A percentile compares a stretch with the other conserved stretches of the same genome.
phyloP scores from a whole-genome alignment of 2,888 invertebrate genomes.

The Tortrix viridana region DNA sequence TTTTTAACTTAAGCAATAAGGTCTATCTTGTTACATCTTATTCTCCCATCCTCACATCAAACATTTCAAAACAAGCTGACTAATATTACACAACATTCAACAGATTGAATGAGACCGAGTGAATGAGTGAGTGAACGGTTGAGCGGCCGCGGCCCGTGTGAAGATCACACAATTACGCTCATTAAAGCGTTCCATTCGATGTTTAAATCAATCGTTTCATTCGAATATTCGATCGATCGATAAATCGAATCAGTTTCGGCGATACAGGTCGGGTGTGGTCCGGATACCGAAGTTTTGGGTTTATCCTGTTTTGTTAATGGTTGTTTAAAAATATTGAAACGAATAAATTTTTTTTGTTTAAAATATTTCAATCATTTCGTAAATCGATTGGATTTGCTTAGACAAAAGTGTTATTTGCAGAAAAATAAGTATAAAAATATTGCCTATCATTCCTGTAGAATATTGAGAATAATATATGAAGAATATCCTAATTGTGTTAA shows the following conservation, averaged over 20 bases:
- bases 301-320: background rate
- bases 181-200: conserved; percentile 36
- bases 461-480: too few species aligned
- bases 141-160: conserved; percentile 30
- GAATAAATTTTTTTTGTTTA: too few species aligned
- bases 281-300: conserved; percentile 37
- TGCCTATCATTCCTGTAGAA: too few species aligned
- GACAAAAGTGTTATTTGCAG: too few species aligned
- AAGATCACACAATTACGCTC: conserved; percentile 37
- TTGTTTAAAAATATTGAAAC: background rate
- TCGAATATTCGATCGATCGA: conserved; percentile 43
- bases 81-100: conserved; percentile 29
- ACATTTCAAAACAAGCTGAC: conserved; percentile 33
- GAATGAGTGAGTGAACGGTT: conserved; percentile 16
- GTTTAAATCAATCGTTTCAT: conserved; percentile 59
- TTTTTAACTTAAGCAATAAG: too few species aligned
- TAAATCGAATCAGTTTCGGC: conserved; percentile 41
- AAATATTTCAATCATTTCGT: too few species aligned
- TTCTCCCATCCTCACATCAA: conserved; percentile 23
- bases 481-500: too few species aligned
- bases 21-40: background rate
- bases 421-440: too few species aligned
- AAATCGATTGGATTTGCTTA: too few species aligned
- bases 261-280: conserved; percentile 54
- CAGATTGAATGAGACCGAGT: conserved; percentile 24